Conservation (phyloP, 2,797 vertebrate genomes). For the Hephaestus fuliginosus region DNA sequence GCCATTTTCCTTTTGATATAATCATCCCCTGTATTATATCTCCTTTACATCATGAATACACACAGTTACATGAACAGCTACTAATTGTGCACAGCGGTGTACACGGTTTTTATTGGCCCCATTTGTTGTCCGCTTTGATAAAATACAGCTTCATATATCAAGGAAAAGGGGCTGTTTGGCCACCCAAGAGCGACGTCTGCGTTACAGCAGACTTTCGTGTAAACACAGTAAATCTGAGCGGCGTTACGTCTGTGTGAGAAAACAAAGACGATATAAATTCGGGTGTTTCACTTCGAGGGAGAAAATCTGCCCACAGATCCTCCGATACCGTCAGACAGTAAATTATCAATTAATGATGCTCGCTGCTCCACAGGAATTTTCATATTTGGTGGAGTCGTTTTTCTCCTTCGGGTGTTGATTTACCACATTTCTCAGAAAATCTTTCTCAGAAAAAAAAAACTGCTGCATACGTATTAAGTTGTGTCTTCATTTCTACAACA, state of each 20-base stretch:
- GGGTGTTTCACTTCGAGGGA: neutral
- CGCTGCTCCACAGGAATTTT: neutral
- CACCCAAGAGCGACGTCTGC: constrained; percentile 34
- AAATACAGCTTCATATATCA: constrained; percentile 28
- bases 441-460: constrained; percentile 1
- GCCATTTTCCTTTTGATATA: neutral
- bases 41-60: neutral
- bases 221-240: constrained; percentile 47
- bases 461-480: neutral
- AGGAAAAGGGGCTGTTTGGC: neutral
- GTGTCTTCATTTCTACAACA: no score
- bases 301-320: neutral
- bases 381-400: constrained; percentile 30
- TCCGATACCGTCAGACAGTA: neutral
- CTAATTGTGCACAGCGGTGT: neutral
- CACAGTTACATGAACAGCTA: neutral
- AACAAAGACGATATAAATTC: constrained; percentile 20
- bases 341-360: constrained; percentile 19
- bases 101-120: constrained; percentile 23
- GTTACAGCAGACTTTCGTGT: neutral
- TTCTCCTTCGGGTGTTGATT: neutral
- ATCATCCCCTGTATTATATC: constrained; percentile 17
- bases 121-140: constrained; percentile 22
- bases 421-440: constrained; percentile 26
- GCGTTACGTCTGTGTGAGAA: neutral